These are phyloP conservation scores for Miltochrista miniata DNA, from an alignment of 2,888 invertebrate genomes.

Conservation along the genomic window DNA sequence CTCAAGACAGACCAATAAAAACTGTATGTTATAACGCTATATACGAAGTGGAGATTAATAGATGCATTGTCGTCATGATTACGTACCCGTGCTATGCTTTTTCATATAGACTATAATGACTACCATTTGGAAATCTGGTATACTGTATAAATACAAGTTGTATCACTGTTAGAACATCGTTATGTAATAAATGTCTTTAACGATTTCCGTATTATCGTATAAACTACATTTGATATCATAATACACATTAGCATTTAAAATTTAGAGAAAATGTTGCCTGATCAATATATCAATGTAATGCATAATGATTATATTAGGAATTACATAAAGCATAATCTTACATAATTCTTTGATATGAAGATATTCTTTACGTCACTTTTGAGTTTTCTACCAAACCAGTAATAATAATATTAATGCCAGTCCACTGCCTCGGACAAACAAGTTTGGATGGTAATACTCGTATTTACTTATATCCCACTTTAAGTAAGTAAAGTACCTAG, in stretches of 20 bases:
- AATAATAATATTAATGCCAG: neutral
- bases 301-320: slow-evolving; percentile 12
- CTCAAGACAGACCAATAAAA: slow-evolving; percentile 22
- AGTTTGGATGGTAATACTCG: too few species aligned
- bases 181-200: slow-evolving; percentile 27
- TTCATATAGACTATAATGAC: slow-evolving; percentile 14
- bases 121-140: slow-evolving; percentile 23
- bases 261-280: slow-evolving; percentile 33
- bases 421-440: too few species aligned
- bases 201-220: slow-evolving; percentile 30
- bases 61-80: slow-evolving; percentile 25
- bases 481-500: too few species aligned
- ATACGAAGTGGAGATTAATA: slow-evolving; percentile 25
- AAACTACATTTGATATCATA: slow-evolving; percentile 13
- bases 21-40: slow-evolving; percentile 17
- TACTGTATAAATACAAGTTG: slow-evolving; percentile 11
- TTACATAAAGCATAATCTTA: slow-evolving; percentile 9
- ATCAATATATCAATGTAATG: slow-evolving; percentile 13
- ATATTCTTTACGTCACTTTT: neutral
- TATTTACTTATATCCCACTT: too few species aligned
- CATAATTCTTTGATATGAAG: neutral
- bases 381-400: neutral
- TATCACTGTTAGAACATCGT: slow-evolving; percentile 13
- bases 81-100: slow-evolving; percentile 13
- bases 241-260: slow-evolving; percentile 41